Base-by-base conservation (phyloP, 2,113 vertebrate genomes). In the Columbina picui region DNA sequence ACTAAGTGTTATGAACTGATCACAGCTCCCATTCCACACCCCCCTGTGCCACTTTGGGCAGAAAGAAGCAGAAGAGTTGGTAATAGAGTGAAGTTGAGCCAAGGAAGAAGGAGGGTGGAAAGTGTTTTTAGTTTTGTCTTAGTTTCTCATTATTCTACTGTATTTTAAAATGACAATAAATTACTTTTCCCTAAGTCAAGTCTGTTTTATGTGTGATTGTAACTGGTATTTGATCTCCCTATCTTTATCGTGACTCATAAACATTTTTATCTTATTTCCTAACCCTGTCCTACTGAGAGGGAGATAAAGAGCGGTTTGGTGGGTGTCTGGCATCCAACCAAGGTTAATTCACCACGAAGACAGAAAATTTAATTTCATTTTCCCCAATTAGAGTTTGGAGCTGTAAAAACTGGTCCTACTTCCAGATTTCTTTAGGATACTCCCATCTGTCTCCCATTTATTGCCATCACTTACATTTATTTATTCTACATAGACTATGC, bases 1-100 rank as follows among this genome's bases (percentile, higher is more conserved):
- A 14, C 11, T 41, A 56, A 49, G 14, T 38, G 11, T 30, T 43
- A 26, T 12, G 27, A 70, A 30, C 14, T 41, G 21, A 23, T 8
- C 3, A 1, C 18, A 78, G 32, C 7, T 8, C 23, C 15, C 27
- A 13, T 52, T 57, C 32, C 12, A n/a, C 12, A n/a, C 23, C 6
- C 3, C 14, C 8, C 22, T 65, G 26, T 1, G 3, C 11, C 1
- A 4, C 5, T 2, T 5, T 0, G 9, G 32, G 29, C 0, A 2
- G 39, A 14, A 94, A 21, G 4, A 84, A 32, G 30, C 7, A 67
- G 18, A 56, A 39, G 18, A n/a, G 21, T 22, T 0, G 0, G 21
- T n/a, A 77, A 84, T 29, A 17, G 21, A 38, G 3, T 14, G 18
- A 80, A 38, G 4, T 4, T 12, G 9, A 77, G 16, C 18, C 15